phyloP scores from a whole-genome alignment of 1,140 invertebrate genomes.

The Drosophila chauvacae region DNA sequence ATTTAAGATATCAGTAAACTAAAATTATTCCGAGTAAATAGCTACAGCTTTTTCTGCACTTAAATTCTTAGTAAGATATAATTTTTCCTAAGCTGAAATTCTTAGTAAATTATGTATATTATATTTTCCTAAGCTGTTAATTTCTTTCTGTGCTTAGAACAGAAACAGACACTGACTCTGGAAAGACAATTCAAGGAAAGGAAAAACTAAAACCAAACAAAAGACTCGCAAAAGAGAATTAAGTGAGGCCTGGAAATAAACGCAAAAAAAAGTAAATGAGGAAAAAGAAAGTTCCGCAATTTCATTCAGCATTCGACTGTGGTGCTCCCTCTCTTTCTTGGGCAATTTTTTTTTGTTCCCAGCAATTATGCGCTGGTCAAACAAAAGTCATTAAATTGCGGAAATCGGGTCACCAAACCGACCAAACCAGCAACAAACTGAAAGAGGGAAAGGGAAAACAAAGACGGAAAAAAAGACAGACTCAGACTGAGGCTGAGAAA shows the following conservation, averaged over 20 bases:
- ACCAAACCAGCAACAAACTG: constrained; percentile 42
- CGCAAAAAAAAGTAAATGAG: constrained; percentile 15
- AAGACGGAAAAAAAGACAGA: constrained; percentile 20
- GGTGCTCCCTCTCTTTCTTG: constrained; percentile 14
- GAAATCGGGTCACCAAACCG: constrained; percentile 79
- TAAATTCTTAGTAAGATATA: not conserved
- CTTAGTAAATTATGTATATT: not conserved
- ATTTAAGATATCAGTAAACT: not conserved
- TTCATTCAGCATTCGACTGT: constrained; percentile 63
- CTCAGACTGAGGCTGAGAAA: constrained; percentile 25
- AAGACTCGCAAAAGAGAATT: constrained; percentile 42
- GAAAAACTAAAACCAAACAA: constrained; percentile 54
- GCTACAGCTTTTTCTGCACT: not conserved
- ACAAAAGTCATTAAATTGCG: constrained; percentile 81
- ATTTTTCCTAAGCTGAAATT: not conserved
- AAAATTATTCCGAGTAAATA: not conserved
- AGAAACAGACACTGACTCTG: not conserved
- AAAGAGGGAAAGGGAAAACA: constrained; percentile 27
- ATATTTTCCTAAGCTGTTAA: not conserved
- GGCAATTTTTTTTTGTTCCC: constrained; percentile 47
- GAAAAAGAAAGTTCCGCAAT: constrained; percentile 63
- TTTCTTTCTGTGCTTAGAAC: not conserved
- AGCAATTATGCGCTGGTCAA: constrained; percentile 79
- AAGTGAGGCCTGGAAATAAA: constrained; percentile 19
- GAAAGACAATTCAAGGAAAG: constrained; percentile 49